Conservation (phyloP, 2,113 vertebrate species). For the Tragelaphus scriptus region DNA sequence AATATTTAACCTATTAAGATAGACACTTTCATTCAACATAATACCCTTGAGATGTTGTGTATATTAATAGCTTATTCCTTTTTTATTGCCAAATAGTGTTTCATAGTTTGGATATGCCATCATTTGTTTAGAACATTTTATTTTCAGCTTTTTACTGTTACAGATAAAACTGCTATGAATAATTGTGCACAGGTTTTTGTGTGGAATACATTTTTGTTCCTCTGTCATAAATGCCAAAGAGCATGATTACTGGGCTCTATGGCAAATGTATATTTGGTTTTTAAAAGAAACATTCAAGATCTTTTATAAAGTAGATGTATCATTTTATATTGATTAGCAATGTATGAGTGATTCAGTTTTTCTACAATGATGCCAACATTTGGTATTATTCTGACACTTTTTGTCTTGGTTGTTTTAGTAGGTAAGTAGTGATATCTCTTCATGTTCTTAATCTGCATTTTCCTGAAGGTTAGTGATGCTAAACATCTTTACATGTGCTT, state of each 20-base stretch:
- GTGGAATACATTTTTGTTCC: background rate
- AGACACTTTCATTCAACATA: background rate
- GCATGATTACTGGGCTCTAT: background rate
- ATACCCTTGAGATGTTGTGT: background rate
- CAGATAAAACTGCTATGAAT: background rate
- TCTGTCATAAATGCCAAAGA: background rate
- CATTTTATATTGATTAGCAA: background rate
- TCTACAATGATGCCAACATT: background rate
- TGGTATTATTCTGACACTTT: background rate
- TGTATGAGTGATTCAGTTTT: background rate
- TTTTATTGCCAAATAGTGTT: background rate
- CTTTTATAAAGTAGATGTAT: background rate
- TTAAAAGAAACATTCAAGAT: background rate
- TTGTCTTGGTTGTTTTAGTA: background rate
- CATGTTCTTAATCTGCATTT: background rate
- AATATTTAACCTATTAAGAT: background rate
- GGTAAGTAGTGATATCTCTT: background rate
- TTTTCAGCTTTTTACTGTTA: background rate
- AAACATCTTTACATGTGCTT: background rate
- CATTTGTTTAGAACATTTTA: background rate
- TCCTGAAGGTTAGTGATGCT: background rate
- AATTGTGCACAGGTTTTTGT: background rate
- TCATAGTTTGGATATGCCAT: background rate
- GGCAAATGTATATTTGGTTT: background rate
- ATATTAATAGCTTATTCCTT: background rate